Evolutionary conservation across 1,140 invertebrate species (phyloP).

Genomic region (Vollenhovia emeryi): DNA sequence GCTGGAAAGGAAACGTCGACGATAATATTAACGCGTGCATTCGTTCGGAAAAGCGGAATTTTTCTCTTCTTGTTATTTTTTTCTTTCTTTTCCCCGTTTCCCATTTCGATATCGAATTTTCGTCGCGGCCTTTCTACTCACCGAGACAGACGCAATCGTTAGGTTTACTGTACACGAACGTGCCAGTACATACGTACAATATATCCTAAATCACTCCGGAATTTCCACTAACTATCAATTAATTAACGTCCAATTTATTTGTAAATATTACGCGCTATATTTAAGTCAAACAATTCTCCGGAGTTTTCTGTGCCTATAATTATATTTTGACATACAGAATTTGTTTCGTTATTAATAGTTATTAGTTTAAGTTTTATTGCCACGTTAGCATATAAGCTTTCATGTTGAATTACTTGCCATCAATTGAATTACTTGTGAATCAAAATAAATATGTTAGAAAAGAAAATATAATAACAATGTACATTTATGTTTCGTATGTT

Average conservation of each 20-base stretch:
- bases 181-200: constrained; percentile 65
- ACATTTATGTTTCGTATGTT: constrained; percentile 63
- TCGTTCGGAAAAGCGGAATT: not conserved
- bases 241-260: constrained; percentile 72
- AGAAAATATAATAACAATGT: constrained; percentile 61
- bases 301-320: constrained; percentile 41
- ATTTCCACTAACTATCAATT: constrained; percentile 31
- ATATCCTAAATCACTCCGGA: not conserved
- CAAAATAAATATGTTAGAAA: constrained; percentile 73
- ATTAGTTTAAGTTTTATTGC: constrained; percentile 77
- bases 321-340: not conserved
- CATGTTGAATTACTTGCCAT: constrained; percentile 79
- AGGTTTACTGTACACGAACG: constrained; percentile 62
- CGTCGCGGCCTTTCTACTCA: constrained; percentile 21
- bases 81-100: not conserved
- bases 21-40: not conserved
- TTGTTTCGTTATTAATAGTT: constrained; percentile 74
- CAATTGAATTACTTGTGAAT: constrained; percentile 68
- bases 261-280: constrained; percentile 82
- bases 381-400: constrained; percentile 82
- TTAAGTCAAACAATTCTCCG: constrained; percentile 73
- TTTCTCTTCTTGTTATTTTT: not conserved
- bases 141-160: constrained; percentile 62
- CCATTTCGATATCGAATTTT: not conserved
- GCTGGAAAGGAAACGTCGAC: not conserved